Evolutionary conservation across 35 echinoderm and acorn worm species (phyloP).

Genomic region (Apostichopus japonicus): DNA sequence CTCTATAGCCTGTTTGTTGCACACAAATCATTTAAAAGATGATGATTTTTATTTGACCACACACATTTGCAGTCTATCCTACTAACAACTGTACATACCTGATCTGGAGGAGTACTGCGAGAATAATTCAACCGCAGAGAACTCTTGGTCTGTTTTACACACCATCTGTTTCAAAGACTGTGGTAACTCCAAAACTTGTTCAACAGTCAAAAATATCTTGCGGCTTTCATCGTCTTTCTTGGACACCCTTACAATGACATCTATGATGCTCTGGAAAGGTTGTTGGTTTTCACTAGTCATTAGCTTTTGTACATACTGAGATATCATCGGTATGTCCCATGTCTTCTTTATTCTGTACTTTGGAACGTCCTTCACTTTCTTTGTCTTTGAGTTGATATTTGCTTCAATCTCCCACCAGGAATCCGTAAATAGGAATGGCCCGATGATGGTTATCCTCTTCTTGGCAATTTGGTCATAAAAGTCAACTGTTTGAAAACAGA

Average conservation of each 20-base stretch:
- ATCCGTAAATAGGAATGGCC: constrained; percentile 32
- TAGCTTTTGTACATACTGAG: background rate
- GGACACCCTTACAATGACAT: background rate
- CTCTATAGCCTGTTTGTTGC: no score
- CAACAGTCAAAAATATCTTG: background rate
- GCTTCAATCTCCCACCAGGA: constrained; percentile 42
- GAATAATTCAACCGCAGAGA: background rate
- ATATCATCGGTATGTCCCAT: background rate
- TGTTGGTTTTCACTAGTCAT: background rate
- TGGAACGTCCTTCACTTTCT: constrained; percentile 17
- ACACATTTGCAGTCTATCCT: no score
- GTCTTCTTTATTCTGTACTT: background rate
- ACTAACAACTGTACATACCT: background rate
- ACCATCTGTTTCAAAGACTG: background rate
- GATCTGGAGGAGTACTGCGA: background rate
- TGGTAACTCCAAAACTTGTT: constrained; percentile 6
- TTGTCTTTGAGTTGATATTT: constrained; percentile 8
- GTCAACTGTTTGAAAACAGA: background rate
- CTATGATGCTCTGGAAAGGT: background rate
- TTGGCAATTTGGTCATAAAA: background rate
- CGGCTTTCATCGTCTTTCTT: background rate
- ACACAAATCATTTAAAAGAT: no score
- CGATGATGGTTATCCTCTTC: background rate
- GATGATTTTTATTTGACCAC: no score
- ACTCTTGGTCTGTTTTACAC: background rate